Base-by-base conservation (phyloP, 2,797 vertebrate species). In the Falco novaeseelandiae region DNA sequence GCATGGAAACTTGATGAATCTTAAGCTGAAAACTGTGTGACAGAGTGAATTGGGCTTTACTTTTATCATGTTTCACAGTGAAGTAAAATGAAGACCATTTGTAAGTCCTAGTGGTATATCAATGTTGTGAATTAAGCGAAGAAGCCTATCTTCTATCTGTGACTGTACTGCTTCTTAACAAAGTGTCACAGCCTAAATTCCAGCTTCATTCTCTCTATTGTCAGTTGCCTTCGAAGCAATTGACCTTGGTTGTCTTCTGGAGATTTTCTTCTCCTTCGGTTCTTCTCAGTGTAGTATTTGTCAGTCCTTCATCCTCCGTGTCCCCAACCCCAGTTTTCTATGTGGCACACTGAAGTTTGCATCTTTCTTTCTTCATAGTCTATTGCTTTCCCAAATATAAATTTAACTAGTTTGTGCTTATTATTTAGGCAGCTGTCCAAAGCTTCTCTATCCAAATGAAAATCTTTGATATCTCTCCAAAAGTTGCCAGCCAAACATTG, bases 401-500 rank as follows among this genome's bases (percentile, higher is more conserved):
- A 87, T 79, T 70, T 63, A 77, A 34, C 27, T 77, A 52, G 15
- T 67, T 91, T 77, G 14, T 77, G 22, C 44, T 77, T 85, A 71
- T 83, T 18, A n/a, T 71, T 83, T 91, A n/a, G 0, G 0, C 48
- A 88, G 36, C 59, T 83, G 6, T 82, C 54, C 38, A 84, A 83
- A 94, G 27, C 52, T 94, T 70, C 86, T 90, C 51, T 94, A 85
- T 89, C 92, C 48, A 59, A 70, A 63, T 52, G 23, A 84, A 89
- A 90, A 96, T 95, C 85, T 89, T 66, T 40, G 34, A 5, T 84
- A 82, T 38, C 25, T 87, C 46, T 59, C 63, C 89, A 82, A 58
- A 85, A 71, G n/a, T 85, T 96, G 38, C 78, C 63, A 84, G 59
- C 12, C 51, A 84, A 78, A 79, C 74, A 94, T 76, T 96, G 87